phyloP scores from a whole-genome alignment of 2,113 vertebrate genomes.

The Tachuris rubrigastra region DNA sequence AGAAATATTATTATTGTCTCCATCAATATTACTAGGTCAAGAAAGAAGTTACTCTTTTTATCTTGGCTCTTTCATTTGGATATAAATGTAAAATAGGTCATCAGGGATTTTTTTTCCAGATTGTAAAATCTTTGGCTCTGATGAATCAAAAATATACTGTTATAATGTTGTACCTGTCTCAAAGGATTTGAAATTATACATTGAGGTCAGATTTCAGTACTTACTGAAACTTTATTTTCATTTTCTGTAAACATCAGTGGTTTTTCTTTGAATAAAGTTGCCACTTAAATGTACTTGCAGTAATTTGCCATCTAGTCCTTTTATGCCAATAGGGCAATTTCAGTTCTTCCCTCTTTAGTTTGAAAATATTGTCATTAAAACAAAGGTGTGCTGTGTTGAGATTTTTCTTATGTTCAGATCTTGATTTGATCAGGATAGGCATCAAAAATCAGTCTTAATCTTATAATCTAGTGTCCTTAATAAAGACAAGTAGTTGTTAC shows the following conservation, averaged over 20 bases:
- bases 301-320: not conserved
- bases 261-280: not conserved
- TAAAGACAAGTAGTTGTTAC: not conserved
- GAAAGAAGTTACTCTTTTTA: not conserved
- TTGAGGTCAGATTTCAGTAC: not conserved
- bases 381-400: not conserved
- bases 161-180: not conserved
- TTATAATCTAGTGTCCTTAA: not conserved
- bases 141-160: not conserved
- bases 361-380: not conserved
- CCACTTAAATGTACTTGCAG: not conserved
- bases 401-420: not conserved
- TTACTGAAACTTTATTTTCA: not conserved
- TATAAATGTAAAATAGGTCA: not conserved
- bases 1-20: not conserved
- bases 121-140: not conserved
- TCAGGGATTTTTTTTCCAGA: not conserved
- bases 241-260: not conserved
- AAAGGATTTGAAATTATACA: not conserved
- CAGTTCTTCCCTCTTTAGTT: not conserved
- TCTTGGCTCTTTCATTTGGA: not conserved
- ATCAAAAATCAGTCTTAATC: not conserved
- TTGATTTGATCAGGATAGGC: not conserved
- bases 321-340: not conserved
- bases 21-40: not conserved